phyloP scores from a whole-genome alignment of 2,113 vertebrate species.

The Pelecanus crispus region DNA sequence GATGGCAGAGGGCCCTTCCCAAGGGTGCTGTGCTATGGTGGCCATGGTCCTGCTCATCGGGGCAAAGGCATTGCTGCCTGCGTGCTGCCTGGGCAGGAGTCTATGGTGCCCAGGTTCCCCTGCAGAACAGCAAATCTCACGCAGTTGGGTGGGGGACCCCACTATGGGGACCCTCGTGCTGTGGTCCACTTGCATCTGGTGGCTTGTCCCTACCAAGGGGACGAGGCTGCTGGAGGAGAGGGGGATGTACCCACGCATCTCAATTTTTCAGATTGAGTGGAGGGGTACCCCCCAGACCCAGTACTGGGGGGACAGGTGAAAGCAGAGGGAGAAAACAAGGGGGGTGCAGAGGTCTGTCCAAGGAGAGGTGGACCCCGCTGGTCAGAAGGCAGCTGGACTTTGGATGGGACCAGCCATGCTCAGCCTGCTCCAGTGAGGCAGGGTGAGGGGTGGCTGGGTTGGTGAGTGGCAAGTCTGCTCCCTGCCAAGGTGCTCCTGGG shows the following conservation, averaged over 20 bases:
- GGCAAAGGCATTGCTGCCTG: background rate
- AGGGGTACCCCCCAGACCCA: background rate
- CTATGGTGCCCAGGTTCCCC: background rate
- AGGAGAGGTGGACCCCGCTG: background rate
- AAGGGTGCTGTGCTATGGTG: background rate
- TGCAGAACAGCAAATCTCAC: rapidly evolving
- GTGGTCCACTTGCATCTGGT: background rate
- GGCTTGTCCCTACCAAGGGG: rapidly evolving
- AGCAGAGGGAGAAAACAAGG: background rate
- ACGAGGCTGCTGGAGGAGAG: background rate
- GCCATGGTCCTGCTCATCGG: rapidly evolving
- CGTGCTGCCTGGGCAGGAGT: background rate
- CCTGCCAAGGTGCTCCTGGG: background rate
- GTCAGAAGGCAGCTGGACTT: background rate
- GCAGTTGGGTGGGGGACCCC: background rate
- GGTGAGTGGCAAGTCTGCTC: background rate
- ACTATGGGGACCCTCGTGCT: background rate
- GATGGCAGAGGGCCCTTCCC: background rate
- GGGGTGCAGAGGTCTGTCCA: background rate
- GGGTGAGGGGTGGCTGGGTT: background rate
- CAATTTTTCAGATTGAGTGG: background rate
- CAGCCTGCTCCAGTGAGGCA: background rate
- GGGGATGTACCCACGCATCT: rapidly evolving
- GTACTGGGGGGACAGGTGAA: rapidly evolving
- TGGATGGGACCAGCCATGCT: background rate